Evolutionary conservation across 2,888 invertebrate species (phyloP).

Genomic region (Tachina grossa): DNA sequence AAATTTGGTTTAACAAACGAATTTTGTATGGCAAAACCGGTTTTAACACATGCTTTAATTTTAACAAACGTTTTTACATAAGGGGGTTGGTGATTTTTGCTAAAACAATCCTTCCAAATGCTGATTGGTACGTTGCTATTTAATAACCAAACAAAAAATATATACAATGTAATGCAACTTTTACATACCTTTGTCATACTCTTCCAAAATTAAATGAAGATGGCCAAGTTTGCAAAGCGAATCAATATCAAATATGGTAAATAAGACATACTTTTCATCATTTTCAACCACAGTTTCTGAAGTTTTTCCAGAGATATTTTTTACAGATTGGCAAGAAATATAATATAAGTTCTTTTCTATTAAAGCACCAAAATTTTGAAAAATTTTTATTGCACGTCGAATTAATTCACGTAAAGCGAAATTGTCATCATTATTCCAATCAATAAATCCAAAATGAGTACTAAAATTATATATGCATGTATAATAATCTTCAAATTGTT

Average conservation of each 20-base stretch:
- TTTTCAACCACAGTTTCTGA: neutral
- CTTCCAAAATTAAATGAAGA: slow-evolving; percentile 95
- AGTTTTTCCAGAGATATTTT: neutral
- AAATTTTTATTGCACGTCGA: slow-evolving; percentile 91
- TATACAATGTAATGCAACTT: neutral
- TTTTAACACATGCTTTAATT: too few species aligned
- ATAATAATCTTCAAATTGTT: neutral
- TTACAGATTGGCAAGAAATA: neutral
- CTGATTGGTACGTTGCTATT: too few species aligned
- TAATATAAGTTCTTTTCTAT: slow-evolving; percentile 16
- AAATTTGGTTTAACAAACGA: too few species aligned
- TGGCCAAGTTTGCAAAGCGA: slow-evolving; percentile 98
- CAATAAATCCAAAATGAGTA: slow-evolving; percentile 95
- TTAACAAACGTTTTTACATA: too few species aligned
- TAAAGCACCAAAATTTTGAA: slow-evolving; percentile 91
- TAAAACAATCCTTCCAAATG: too few species aligned
- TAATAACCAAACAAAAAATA: neutral
- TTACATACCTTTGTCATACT: slow-evolving; percentile 95
- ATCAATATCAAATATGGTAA: slow-evolving; percentile 87
- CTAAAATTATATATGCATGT: slow-evolving; percentile 84
- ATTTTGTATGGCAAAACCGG: too few species aligned
- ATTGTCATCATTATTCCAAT: slow-evolving; percentile 91
- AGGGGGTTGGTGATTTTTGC: too few species aligned
- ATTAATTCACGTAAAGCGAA: slow-evolving; percentile 90
- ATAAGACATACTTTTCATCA: neutral